phyloP scores from a whole-genome alignment of 1,140 invertebrate species.

The Philaenus spumarius region DNA sequence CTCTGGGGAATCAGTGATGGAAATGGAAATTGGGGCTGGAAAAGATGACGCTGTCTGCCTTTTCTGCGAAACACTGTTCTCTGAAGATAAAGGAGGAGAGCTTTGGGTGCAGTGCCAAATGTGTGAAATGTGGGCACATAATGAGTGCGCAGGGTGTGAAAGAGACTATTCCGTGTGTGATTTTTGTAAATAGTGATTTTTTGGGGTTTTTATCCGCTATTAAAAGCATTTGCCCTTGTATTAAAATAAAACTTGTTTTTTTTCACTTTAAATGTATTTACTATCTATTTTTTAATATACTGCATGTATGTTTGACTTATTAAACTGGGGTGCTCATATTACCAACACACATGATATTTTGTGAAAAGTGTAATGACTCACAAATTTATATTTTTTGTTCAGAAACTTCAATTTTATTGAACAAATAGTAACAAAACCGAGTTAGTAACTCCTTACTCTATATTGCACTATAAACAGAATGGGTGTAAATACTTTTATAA shows the following conservation, averaged over 20 bases:
- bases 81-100: constrained; percentile 21
- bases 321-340: no score
- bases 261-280: no score
- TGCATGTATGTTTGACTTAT: no score
- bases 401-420: background rate
- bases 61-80: constrained; percentile 18
- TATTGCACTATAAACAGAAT: no score
- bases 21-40: background rate
- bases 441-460: background rate
- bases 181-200: background rate
- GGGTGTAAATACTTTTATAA: background rate
- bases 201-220: background rate
- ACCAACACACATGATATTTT: no score
- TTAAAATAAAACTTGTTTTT: no score
- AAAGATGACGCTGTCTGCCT: constrained; percentile 6
- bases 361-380: no score
- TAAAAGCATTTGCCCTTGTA: no score
- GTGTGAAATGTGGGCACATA: constrained; percentile 24
- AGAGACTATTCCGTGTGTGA: constrained; percentile 4
- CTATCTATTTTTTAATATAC: no score
- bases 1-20: constrained; percentile 2
- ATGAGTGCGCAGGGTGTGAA: constrained; percentile 23
- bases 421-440: background rate
- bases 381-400: background rate
- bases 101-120: constrained; percentile 26